phyloP scores from a whole-genome alignment of 1,140 invertebrate species.

The Camponotus pennsylvanicus region DNA sequence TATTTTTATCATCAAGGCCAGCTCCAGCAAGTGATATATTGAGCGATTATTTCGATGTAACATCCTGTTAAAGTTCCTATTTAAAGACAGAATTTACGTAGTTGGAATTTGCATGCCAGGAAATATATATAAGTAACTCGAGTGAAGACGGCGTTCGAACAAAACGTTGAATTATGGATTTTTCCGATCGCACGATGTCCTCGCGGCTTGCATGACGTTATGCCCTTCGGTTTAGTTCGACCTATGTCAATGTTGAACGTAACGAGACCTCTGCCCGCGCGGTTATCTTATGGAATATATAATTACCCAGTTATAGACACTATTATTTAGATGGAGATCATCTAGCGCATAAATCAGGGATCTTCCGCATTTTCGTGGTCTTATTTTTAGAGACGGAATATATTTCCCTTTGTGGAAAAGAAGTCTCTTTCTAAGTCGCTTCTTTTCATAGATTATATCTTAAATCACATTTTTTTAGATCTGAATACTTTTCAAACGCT shows the following conservation, averaged over 20 bases:
- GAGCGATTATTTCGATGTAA: neutral
- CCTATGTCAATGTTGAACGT: conserved; percentile 43
- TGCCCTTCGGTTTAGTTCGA: conserved; percentile 53
- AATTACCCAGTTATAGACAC: conserved; percentile 44
- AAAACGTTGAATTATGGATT: conserved; percentile 67
- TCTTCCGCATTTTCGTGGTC: neutral
- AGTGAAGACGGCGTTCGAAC: conserved; percentile 3
- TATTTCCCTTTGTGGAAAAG: neutral
- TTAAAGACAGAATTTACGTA: neutral
- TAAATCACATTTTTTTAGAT: neutral
- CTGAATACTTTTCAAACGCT: neutral
- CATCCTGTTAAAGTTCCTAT: neutral
- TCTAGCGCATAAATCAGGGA: conserved; percentile 10
- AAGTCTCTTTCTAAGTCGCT: neutral
- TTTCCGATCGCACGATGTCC: conserved; percentile 72
- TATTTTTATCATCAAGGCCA: neutral
- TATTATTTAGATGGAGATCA: conserved; percentile 49
- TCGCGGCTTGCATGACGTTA: conserved; percentile 51
- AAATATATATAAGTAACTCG: conserved; percentile 39
- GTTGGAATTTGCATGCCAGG: conserved; percentile 34
- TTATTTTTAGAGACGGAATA: neutral
- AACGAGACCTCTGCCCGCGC: neutral
- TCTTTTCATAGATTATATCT: neutral
- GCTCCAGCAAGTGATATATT: neutral
- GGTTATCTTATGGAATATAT: conserved; percentile 48